Evolutionary conservation across 2,888 invertebrate species (phyloP).

Genomic region (Drosophila pullipes): DNA sequence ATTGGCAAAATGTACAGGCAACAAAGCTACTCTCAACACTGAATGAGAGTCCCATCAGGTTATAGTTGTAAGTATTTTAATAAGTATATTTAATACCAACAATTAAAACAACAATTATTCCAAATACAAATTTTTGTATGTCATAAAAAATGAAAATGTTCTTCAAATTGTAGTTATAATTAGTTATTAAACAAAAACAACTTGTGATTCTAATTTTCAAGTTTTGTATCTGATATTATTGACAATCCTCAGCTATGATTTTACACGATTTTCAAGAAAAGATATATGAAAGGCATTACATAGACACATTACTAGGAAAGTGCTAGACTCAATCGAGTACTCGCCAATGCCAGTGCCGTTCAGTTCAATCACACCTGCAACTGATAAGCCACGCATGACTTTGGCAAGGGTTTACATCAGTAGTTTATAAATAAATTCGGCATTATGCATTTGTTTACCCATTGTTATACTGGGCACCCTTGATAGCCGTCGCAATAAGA

Average conservation of each 20-base stretch:
- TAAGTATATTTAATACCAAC: not conserved
- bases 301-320: conserved; percentile 8
- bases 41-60: not conserved
- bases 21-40: not conserved
- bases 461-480: not conserved
- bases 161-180: not conserved
- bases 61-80: not conserved
- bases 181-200: not conserved
- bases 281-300: not conserved
- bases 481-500: conserved; percentile 50
- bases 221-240: no score
- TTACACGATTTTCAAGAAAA: not conserved
- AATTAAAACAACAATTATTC: not conserved
- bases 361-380: conserved; percentile 18
- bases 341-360: conserved; percentile 14
- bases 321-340: conserved; percentile 30
- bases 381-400: conserved; percentile 44
- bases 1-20: not conserved
- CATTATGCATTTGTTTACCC: conserved; percentile 32
- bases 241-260: not conserved
- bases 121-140: not conserved
- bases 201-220: fast-evolving
- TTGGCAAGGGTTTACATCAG: conserved; percentile 51
- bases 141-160: not conserved
- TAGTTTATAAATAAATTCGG: conserved; percentile 50